A percentile compares a stretch with the other conserved stretches of the same genome.
Evolutionary conservation across 2,797 vertebrate genomes (phyloP).

Genomic region (Sebastes matsubarae): DNA sequence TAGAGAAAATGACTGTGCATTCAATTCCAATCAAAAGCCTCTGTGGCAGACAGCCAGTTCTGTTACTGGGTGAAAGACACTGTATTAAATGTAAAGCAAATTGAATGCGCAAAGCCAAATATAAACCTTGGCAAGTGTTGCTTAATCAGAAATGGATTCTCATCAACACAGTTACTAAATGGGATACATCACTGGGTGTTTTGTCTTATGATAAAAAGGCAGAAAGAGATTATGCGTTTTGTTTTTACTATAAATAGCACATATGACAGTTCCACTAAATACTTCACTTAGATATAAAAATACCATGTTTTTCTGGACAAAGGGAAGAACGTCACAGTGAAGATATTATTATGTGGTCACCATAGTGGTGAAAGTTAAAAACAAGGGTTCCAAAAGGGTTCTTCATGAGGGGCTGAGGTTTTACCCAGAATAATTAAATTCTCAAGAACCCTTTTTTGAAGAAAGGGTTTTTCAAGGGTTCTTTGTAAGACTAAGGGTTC

Average conservation of each 20-base stretch:
- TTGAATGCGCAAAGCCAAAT: constrained; percentile 74
- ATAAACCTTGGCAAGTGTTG: constrained; percentile 63
- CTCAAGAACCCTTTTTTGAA: neutral
- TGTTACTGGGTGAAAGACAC: constrained; percentile 72
- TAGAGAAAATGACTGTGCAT: constrained; percentile 78
- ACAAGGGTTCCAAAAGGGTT: neutral
- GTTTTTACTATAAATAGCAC: neutral
- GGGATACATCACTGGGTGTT: constrained; percentile 31
- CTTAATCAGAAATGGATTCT: constrained; percentile 72
- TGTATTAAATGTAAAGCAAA: constrained; percentile 76
- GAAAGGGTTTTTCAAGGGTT: neutral
- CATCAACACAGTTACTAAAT: constrained; percentile 57
- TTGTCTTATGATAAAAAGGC: constrained; percentile 34
- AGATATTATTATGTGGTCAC: neutral
- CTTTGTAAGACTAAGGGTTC: neutral
- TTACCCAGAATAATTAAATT: neutral
- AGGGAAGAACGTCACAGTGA: neutral
- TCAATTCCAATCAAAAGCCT: constrained; percentile 83
- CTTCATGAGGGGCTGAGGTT: neutral
- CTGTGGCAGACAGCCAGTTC: constrained; percentile 76
- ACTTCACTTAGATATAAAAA: neutral
- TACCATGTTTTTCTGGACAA: rapidly evolving
- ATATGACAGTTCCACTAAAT: neutral
- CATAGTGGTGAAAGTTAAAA: neutral
- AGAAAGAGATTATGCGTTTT: constrained; percentile 13